Evolutionary conservation across 2,113 vertebrate species (phyloP), one percentile per base, ranked within the genome.

Genomic region (Pipra filicauda): DNA sequence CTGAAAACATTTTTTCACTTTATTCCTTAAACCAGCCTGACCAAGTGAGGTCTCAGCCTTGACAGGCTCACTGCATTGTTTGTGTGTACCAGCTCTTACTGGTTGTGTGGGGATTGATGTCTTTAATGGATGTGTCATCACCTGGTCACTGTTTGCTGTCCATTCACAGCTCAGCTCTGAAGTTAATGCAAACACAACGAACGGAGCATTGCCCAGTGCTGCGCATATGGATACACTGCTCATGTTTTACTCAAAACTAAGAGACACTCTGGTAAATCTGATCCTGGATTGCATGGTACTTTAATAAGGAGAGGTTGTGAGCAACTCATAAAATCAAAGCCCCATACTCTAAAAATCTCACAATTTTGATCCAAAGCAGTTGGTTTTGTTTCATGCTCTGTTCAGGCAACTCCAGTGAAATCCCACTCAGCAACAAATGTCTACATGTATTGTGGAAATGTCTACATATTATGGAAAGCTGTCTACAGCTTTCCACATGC

Each of bases 191-290:
- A 31, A 46, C 12, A 35, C 10, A 67, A 16, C 4, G 3, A 0
- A 0, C 1, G 17, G 55, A 33, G 23, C 3, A 0, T 4, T 27
- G 54, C n/a, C 12, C 16, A 14, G 0, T 8, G 21, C 12, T 11
- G 20, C 15, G 27, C 9, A 0, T 5, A 4, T 1, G 12, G 64
- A 17, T 3, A 11, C 55, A 74, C 72, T 0, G 0, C 35, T 59
- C 37, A 9, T 0, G 24, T 59, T 27, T n/a, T 33, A 46, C 76
- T 46, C 1, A 1, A 13, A 48, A 79, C 46, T 23, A 8, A 6
- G 24, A 48, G 23, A 24, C 2, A 2, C 35, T 21, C 61, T 33
- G 23, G 66, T 9, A 0, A 15, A 44, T 73, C 11, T 18, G 23
- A 87, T 54, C 41, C 51, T 71, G 65, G 54, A 61, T 26, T 89